Conservation (phyloP, 2,888 invertebrate genomes). For the Tortrix viridana region DNA sequence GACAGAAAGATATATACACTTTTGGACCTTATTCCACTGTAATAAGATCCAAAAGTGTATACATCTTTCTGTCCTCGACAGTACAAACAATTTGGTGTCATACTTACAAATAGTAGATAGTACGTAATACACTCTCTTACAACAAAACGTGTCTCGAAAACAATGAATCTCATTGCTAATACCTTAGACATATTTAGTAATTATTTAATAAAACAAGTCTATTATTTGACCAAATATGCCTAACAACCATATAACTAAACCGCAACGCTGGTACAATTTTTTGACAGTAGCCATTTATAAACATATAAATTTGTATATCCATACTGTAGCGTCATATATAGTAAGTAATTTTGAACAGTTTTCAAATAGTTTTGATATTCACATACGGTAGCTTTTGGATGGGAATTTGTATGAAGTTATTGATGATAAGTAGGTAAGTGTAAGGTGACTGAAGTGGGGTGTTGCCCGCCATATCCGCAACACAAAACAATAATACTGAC, state of each 20-base stretch:
- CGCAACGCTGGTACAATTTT: constrained; percentile 42
- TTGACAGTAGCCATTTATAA: constrained; percentile 49
- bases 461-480: constrained; percentile 24
- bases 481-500: not conserved
- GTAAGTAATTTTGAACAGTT: constrained; percentile 46
- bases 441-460: constrained; percentile 25
- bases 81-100: too few relatives aligned
- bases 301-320: constrained; percentile 41
- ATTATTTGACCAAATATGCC: constrained; percentile 29
- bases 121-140: too few relatives aligned
- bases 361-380: constrained; percentile 60
- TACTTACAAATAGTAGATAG: too few relatives aligned
- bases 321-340: constrained; percentile 47
- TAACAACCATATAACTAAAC: constrained; percentile 31
- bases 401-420: constrained; percentile 43
- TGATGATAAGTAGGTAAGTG: constrained; percentile 31
- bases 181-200: too few relatives aligned
- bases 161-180: too few relatives aligned
- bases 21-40: too few relatives aligned
- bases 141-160: too few relatives aligned
- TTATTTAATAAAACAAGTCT: not conserved
- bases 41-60: too few relatives aligned
- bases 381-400: constrained; percentile 42
- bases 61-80: too few relatives aligned
- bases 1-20: too few relatives aligned